Percentiles rank a stretch among this genome's conserved stretches.
These are phyloP conservation scores for Tinea semifulvella DNA, from an alignment of 2,888 invertebrate genomes.

Conservation along the genomic window DNA sequence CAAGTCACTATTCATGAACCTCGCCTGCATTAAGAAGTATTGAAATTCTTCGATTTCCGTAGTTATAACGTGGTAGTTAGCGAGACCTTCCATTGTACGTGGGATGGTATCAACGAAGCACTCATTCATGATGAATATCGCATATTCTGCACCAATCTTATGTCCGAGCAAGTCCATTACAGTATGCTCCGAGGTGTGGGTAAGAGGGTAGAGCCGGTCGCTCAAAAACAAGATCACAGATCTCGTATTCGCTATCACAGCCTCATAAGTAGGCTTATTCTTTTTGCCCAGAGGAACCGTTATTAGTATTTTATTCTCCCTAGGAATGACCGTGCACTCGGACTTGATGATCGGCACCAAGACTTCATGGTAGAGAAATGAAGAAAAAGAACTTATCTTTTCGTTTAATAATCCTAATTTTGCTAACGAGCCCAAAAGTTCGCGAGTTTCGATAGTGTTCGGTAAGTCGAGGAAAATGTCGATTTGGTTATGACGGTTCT, in stretches of 20 bases:
- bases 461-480: conserved; percentile 43
- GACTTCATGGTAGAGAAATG: conserved; percentile 65
- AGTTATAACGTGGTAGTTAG: conserved; percentile 70
- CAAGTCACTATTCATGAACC: conserved; percentile 61
- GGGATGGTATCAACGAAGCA: conserved; percentile 83
- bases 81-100: conserved; percentile 74
- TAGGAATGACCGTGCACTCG: conserved; percentile 38
- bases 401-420: conserved; percentile 43
- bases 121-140: conserved; percentile 72
- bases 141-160: conserved; percentile 47
- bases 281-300: conserved; percentile 27
- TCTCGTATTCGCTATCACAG: conserved; percentile 66
- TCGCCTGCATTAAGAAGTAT: conserved; percentile 63
- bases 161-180: conserved; percentile 47
- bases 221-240: conserved; percentile 59
- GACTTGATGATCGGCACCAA: conserved; percentile 66
- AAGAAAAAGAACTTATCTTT: conserved; percentile 65
- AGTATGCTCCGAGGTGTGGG: neutral
- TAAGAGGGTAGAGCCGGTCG: neutral
- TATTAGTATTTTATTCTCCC: neutral
- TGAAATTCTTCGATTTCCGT: conserved; percentile 74
- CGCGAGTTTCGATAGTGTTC: conserved; percentile 29
- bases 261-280: conserved; percentile 55
- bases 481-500: conserved; percentile 29
- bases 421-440: conserved; percentile 47